phyloP scores from a whole-genome alignment of 2,113 vertebrate species.

The Cebus imitator region DNA sequence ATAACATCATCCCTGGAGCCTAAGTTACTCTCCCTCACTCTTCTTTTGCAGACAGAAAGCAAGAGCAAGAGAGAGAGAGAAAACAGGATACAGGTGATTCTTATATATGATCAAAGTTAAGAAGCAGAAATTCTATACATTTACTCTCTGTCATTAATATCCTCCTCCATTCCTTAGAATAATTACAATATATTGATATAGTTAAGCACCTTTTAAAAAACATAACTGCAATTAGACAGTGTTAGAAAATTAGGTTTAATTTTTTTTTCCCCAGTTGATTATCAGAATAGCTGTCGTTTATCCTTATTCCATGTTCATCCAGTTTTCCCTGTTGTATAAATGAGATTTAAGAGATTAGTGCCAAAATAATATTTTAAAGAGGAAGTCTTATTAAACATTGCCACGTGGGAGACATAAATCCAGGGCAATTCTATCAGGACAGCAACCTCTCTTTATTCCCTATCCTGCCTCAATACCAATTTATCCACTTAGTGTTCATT shows the following conservation, averaged over 20 bases:
- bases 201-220: neutral
- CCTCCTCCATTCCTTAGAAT: neutral
- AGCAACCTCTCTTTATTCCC: slow-evolving; percentile 30
- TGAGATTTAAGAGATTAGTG: slow-evolving; percentile 51
- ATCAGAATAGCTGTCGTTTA: slow-evolving; percentile 30
- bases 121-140: neutral
- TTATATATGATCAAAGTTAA: neutral
- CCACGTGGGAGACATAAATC: slow-evolving; percentile 54
- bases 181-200: neutral
- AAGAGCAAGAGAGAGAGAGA: neutral
- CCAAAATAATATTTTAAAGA: slow-evolving; percentile 57
- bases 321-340: slow-evolving; percentile 42
- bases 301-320: slow-evolving; percentile 10
- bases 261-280: slow-evolving; percentile 36
- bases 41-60: neutral
- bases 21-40: neutral
- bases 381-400: slow-evolving; percentile 59
- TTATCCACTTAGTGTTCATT: slow-evolving; percentile 48
- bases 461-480: neutral
- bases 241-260: slow-evolving; percentile 43
- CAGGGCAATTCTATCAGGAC: slow-evolving; percentile 69
- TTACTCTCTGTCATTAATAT: neutral
- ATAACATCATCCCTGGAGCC: neutral
- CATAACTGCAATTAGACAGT: slow-evolving; percentile 28
- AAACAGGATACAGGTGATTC: neutral